Base-by-base conservation (phyloP, 2,888 invertebrate genomes). In the Agapostemon virescens region DNA sequence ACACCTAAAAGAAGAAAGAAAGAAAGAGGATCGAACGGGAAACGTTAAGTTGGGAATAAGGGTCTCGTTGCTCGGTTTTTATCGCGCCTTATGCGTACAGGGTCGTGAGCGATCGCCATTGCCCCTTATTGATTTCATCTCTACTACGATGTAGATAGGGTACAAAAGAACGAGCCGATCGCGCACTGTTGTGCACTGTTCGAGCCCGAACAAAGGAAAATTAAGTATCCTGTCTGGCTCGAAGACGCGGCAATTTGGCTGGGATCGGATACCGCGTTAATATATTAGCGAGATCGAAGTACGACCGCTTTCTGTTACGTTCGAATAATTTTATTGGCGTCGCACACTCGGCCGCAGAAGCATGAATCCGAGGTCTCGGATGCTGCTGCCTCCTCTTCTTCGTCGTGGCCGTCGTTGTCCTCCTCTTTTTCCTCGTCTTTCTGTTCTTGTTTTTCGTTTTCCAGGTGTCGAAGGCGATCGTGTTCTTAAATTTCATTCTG, bases 401-500 rank as follows among this genome's bases (percentile, higher is more conserved):
- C 33, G n/a, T 20, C 36, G 23, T 69, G 13, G 6, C 26, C 20
- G 33, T 52, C 52, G 17, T 38, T 52, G 40, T 30, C 45, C 61
- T n/a, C 15, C n/a, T 61, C 20, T 23, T 63, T 38, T 30, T 20
- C 17, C 63, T 49, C 45, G 4, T 20, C 20, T 63, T 38, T 30
- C 13, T 45, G 45, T 40, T 40, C 40, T 38, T 71, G 11, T 45
- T 49, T n/a, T 30, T 68, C 26, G 1, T 64, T 33, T 40, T 42
- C n/a, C 49, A 69, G 84, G 86, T 87, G 88, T 89, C 89, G 90
- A 89, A 89, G 89, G 90, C 85, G 87, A 90, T 89, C 89, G 85
- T 84, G 88, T 89, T 89, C 88, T 90, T 89, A 86, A 87, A 87
- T 89, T 89, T 90, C 88, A 85, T 72, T 52, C 70, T 30, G 68